Percentiles rank a stretch among this genome's conserved stretches.
Evolutionary conservation across 2,113 vertebrate species (phyloP).

Genomic region (Anhinga anhinga): DNA sequence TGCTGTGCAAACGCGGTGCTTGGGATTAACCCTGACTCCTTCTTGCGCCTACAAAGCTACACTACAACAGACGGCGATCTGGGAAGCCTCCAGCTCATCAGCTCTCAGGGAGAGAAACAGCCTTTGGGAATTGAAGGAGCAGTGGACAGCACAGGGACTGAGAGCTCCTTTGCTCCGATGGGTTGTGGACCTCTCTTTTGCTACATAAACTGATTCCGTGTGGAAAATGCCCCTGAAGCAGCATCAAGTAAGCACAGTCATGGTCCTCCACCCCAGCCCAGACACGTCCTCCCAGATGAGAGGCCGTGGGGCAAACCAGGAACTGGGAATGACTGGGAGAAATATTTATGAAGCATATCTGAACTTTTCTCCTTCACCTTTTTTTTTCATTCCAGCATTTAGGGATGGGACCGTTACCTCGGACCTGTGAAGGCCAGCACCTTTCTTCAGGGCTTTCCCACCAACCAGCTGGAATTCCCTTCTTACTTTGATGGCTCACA

Average conservation of each 20-base stretch:
- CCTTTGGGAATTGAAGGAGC: not conserved
- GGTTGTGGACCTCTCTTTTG: not conserved
- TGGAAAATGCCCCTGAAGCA: not conserved
- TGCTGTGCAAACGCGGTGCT: not conserved
- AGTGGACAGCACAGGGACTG: no score
- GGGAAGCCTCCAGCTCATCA: not conserved
- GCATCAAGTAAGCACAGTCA: not conserved
- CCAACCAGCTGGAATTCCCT: not conserved
- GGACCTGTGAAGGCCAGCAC: not conserved
- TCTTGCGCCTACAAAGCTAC: not conserved
- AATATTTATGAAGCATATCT: not conserved
- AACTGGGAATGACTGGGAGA: not conserved
- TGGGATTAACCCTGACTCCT: not conserved
- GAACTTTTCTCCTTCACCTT: not conserved
- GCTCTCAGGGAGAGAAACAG: not conserved
- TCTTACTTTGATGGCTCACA: not conserved
- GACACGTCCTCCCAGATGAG: not conserved
- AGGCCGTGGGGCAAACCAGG: not conserved
- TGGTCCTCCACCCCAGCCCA: not conserved
- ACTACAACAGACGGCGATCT: not conserved
- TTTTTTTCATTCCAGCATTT: not conserved
- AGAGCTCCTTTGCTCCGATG: rapidly evolving
- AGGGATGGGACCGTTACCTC: not conserved
- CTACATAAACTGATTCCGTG: not conserved
- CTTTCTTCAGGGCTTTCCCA: not conserved